phyloP scores from a whole-genome alignment of 2,888 invertebrate species.

The Plemyria rubiginata region DNA sequence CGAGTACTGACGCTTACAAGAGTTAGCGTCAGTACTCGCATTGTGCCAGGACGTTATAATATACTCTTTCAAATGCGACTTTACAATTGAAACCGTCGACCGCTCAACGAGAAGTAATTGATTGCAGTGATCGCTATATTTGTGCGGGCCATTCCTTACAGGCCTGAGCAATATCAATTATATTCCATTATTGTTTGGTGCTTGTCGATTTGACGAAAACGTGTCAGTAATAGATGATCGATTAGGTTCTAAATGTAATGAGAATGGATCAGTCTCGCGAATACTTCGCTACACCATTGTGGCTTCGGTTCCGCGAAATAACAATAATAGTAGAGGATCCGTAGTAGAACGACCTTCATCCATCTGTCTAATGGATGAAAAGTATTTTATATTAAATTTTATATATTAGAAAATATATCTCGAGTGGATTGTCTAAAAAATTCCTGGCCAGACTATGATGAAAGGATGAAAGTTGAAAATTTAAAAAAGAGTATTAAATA shows the following conservation, averaged over 20 bases:
- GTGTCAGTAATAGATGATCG: conserved; percentile 34
- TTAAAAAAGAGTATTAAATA: too few relatives aligned
- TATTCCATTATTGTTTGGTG: conserved; percentile 43
- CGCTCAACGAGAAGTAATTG: conserved; percentile 80
- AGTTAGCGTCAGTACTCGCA: conserved; percentile 39
- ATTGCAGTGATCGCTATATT: conserved; percentile 68
- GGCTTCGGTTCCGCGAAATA: not conserved
- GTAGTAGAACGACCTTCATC: too few relatives aligned
- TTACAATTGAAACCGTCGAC: conserved; percentile 73
- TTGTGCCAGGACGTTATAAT: conserved; percentile 21
- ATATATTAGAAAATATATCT: too few relatives aligned
- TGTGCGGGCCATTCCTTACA: conserved; percentile 59
- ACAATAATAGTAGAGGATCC: too few relatives aligned
- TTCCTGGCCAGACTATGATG: too few relatives aligned
- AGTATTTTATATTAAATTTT: too few relatives aligned
- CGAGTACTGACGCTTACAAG: conserved; percentile 40
- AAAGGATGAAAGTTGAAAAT: too few relatives aligned
- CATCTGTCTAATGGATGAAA: too few relatives aligned
- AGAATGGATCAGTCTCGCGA: not conserved
- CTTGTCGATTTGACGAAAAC: conserved; percentile 51
- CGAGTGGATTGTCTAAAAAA: too few relatives aligned
- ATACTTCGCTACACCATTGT: not conserved
- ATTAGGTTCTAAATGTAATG: not conserved
- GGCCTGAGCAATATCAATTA: conserved; percentile 58
- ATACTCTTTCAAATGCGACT: conserved; percentile 56